phyloP scores from a whole-genome alignment of 2,888 invertebrate genomes.

The Microplitis deprimator region DNA sequence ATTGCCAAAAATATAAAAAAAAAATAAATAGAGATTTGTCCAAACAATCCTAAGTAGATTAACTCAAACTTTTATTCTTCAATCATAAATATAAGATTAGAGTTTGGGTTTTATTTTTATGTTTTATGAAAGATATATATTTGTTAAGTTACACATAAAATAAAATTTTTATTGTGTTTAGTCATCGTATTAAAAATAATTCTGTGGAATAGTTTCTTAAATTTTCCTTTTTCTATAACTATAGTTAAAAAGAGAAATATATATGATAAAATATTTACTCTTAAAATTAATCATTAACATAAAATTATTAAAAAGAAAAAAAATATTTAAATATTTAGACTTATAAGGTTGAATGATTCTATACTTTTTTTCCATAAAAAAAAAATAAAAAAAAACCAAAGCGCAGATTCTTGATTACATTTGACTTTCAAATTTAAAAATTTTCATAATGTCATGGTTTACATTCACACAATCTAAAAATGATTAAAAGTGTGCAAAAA shows the following conservation, averaged over 20 bases:
- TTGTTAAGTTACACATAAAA: not conserved
- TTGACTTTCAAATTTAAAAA: not conserved
- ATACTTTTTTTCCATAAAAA: not conserved
- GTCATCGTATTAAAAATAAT: no score
- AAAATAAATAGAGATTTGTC: not conserved
- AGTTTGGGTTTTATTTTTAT: not conserved
- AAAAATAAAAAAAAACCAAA: not conserved
- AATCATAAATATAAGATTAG: not conserved
- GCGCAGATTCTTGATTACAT: not conserved
- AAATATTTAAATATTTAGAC: not conserved
- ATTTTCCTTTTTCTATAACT: not conserved
- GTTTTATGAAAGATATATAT: not conserved
- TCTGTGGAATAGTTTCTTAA: no score
- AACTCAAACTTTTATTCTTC: not conserved
- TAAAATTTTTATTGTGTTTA: no score
- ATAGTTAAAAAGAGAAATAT: no score
- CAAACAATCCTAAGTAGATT: not conserved
- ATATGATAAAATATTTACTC: not conserved
- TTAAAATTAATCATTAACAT: not conserved
- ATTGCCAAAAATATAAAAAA: not conserved
- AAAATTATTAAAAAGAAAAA: not conserved
- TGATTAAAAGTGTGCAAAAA: not conserved
- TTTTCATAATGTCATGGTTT: not conserved
- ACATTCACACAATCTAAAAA: not conserved
- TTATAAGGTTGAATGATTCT: not conserved